phyloP scores from a whole-genome alignment of 2,113 vertebrate species.

The Aegypius monachus region DNA sequence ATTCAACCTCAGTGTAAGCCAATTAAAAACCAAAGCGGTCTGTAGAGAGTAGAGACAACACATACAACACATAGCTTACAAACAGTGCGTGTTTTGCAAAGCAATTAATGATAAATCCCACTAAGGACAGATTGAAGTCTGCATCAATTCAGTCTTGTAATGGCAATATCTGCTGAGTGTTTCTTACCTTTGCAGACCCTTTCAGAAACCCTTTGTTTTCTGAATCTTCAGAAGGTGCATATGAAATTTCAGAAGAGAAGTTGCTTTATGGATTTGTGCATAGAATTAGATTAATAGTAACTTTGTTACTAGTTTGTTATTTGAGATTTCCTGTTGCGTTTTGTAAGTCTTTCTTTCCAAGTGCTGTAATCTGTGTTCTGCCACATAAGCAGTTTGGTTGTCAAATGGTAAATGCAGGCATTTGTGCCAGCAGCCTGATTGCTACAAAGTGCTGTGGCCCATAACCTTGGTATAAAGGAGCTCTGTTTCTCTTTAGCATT shows the following conservation, averaged over 20 bases:
- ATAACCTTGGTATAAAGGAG: not conserved
- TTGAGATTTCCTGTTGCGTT: not conserved
- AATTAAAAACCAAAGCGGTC: not conserved
- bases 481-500: not conserved
- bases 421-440: constrained; percentile 62
- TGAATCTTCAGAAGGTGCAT: not conserved
- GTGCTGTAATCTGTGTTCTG: constrained; percentile 12
- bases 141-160: not conserved
- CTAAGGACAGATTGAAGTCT: not conserved
- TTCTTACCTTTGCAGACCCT: not conserved
- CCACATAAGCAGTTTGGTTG: constrained; percentile 61
- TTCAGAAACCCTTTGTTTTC: not conserved
- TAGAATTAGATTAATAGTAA: not conserved
- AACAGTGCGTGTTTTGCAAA: not conserved
- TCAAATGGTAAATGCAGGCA: constrained; percentile 14
- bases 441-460: not conserved
- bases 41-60: not conserved
- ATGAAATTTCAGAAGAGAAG: not conserved
- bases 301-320: not conserved
- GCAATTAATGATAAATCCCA: not conserved
- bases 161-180: not conserved
- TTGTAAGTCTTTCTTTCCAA: not conserved
- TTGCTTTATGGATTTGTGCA: not conserved
- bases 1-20: not conserved
- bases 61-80: not conserved